These are phyloP conservation scores for Palaemon carinicauda DNA, from an alignment of 1,140 invertebrate genomes.

Conservation along the genomic window DNA sequence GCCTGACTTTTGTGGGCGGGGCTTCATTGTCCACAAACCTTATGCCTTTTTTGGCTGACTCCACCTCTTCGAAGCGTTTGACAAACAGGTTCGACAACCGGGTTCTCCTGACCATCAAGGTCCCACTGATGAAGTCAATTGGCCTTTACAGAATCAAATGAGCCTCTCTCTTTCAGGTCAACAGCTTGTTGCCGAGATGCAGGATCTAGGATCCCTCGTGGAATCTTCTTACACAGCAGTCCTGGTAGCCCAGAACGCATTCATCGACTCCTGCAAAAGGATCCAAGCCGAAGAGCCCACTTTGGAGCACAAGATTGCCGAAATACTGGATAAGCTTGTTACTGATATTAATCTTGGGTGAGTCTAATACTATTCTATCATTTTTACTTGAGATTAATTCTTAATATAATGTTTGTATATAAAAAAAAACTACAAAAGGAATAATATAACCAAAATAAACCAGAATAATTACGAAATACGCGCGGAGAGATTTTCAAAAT, in stretches of 20 bases:
- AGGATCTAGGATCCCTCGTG: slow-evolving; percentile 48
- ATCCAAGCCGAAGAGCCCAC: slow-evolving; percentile 52
- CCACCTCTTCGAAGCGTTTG: too few species aligned
- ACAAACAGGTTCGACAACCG: too few species aligned
- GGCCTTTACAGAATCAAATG: too few species aligned
- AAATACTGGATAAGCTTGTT: slow-evolving; percentile 57
- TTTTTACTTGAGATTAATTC: background rate
- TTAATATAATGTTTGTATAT: background rate
- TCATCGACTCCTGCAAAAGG: slow-evolving; percentile 54
- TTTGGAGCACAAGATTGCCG: slow-evolving; percentile 52
- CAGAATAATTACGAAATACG: too few species aligned
- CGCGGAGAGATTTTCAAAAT: too few species aligned
- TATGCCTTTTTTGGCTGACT: too few species aligned
- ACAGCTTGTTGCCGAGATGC: slow-evolving; percentile 48
- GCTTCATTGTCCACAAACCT: too few species aligned
- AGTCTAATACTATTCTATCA: background rate
- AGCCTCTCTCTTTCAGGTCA: slow-evolving; percentile 24
- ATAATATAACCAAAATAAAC: too few species aligned
- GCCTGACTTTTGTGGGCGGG: too few species aligned
- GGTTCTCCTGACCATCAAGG: too few species aligned
- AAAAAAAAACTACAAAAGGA: too few species aligned
- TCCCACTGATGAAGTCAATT: too few species aligned
- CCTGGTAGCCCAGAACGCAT: slow-evolving; percentile 55
- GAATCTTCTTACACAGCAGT: slow-evolving; percentile 55
- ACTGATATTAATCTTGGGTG: slow-evolving; percentile 58